Conservation (phyloP, 2,113 vertebrate genomes). For the Eclectus roratus region DNA sequence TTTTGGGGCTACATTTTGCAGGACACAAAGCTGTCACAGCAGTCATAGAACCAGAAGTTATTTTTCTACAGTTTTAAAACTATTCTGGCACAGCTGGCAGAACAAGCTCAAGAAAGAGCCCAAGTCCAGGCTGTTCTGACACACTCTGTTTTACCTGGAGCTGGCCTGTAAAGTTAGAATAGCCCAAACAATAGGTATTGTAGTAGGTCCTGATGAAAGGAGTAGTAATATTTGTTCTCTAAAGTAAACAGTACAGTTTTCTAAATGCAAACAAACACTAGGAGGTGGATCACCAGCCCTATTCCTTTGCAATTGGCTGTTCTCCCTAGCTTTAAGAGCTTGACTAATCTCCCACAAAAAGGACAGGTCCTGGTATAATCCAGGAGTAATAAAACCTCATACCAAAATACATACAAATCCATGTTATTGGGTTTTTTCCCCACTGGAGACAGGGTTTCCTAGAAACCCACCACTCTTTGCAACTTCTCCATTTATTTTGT, state of each 20-base stretch:
- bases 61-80: not conserved
- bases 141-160: accelerated
- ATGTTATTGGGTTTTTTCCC: not conserved
- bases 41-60: not conserved
- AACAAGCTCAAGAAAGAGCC: not conserved
- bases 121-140: not conserved
- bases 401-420: not conserved
- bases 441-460: not conserved
- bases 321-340: not conserved
- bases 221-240: not conserved
- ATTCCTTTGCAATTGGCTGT: not conserved
- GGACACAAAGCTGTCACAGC: not conserved
- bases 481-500: not conserved
- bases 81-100: not conserved
- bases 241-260: not conserved
- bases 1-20: not conserved
- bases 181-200: not conserved
- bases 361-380: not conserved
- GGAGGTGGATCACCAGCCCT: not conserved
- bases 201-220: not conserved
- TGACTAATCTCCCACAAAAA: accelerated
- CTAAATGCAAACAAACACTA: not conserved
- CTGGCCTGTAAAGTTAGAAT: not conserved
- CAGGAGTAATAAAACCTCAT: not conserved
- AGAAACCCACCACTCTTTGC: not conserved